phyloP scores from a whole-genome alignment of 2,888 invertebrate genomes.

The Diplolepis rosae region DNA sequence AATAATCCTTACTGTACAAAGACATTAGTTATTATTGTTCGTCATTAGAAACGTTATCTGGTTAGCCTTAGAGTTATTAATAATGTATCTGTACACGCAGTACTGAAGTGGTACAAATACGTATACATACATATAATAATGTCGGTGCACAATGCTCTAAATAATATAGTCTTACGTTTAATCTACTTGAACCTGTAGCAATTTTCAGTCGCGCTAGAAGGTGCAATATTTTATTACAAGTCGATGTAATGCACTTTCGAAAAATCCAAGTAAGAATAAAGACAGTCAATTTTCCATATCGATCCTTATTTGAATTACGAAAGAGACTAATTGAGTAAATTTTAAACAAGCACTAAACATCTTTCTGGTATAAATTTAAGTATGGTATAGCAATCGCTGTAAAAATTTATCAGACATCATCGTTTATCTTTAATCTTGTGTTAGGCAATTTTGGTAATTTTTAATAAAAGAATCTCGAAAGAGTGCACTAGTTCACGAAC shows the following conservation, averaged over 20 bases:
- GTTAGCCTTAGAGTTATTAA: conserved; percentile 43
- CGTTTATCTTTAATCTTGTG: neutral
- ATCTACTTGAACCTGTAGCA: conserved; percentile 30
- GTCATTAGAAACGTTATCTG: conserved; percentile 53
- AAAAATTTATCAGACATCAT: conserved; percentile 10
- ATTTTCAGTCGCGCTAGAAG: conserved; percentile 27
- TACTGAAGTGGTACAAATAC: conserved; percentile 16
- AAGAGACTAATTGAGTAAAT: neutral
- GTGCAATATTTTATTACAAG: conserved; percentile 26
- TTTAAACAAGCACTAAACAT: conserved; percentile 19
- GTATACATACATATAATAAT: neutral
- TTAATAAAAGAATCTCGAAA: neutral
- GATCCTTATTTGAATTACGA: conserved; percentile 20
- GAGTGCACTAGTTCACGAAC: neutral
- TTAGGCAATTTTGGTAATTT: neutral
- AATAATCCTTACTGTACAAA: conserved; percentile 49
- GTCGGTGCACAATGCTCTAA: conserved; percentile 4
- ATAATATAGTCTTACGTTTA: conserved; percentile 12
- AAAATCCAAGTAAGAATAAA: conserved; percentile 3
- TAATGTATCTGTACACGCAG: conserved; percentile 50
- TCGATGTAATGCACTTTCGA: conserved; percentile 11
- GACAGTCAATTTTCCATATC: neutral
- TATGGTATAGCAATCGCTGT: conserved; percentile 11
- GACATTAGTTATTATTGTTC: conserved; percentile 54
- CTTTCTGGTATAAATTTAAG: conserved; percentile 12